Evolutionary conservation across 1,140 invertebrate species (phyloP).

Genomic region (Plectus sambesii): DNA sequence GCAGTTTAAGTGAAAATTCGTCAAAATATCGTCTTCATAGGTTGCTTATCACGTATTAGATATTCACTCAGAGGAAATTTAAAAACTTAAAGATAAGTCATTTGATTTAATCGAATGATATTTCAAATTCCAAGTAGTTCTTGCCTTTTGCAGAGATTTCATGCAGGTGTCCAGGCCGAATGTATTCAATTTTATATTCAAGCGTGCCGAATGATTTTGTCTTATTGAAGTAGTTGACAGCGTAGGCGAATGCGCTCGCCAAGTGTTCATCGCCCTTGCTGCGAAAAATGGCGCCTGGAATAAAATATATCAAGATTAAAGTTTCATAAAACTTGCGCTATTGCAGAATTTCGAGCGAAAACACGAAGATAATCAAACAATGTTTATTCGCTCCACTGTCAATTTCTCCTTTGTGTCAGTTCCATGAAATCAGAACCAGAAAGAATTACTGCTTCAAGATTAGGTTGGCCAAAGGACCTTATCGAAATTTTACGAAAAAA

Average conservation of each 20-base stretch:
- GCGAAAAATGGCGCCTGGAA: conserved; percentile 38
- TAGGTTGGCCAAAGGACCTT: too few species aligned
- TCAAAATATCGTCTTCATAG: background rate
- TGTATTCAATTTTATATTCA: conserved; percentile 21
- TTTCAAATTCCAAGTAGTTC: conserved; percentile 14
- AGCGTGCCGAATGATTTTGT: conserved; percentile 22
- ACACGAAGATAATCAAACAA: too few species aligned
- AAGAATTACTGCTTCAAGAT: too few species aligned
- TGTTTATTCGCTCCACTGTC: too few species aligned
- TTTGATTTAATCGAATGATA: conserved; percentile 14
- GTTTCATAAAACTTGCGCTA: too few species aligned
- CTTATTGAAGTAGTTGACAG: conserved; percentile 39
- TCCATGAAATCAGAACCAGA: too few species aligned
- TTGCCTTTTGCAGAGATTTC: conserved; percentile 25
- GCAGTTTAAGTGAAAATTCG: too few species aligned
- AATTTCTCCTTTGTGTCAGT: too few species aligned
- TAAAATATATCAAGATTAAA: too few species aligned
- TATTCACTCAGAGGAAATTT: conserved; percentile 1
- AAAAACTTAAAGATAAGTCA: conserved; percentile 2
- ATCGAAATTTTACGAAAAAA: too few species aligned
- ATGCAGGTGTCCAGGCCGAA: conserved; percentile 30
- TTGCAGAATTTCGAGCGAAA: too few species aligned
- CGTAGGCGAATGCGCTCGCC: conserved; percentile 33
- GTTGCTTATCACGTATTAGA: conserved; percentile 3
- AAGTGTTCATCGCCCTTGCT: conserved; percentile 40